phyloP scores from a whole-genome alignment of 2,888 invertebrate species.

The Melinopterus prodromus region DNA sequence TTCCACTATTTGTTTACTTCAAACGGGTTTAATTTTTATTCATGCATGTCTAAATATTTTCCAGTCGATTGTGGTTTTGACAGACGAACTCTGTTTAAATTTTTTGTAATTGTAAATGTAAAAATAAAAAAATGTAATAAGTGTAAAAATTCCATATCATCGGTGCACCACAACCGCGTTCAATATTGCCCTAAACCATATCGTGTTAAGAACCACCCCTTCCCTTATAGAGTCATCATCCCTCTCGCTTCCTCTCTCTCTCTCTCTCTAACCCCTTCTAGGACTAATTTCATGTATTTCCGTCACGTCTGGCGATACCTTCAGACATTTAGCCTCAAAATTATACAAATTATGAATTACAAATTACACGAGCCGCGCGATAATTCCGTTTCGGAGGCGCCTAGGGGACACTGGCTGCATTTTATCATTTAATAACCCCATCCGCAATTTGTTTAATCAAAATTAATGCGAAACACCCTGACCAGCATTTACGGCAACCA shows the following conservation, averaged over 20 bases:
- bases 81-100: no score
- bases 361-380: constrained; percentile 4
- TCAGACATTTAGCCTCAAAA: constrained; percentile 24
- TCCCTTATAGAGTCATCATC: neutral
- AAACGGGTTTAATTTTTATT: no score
- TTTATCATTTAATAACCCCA: neutral
- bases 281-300: constrained; percentile 26
- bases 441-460: neutral
- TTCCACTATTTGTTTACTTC: no score
- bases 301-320: constrained; percentile 30
- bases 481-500: neutral
- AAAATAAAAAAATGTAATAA: no score
- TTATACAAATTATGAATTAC: constrained; percentile 28
- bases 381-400: neutral
- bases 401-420: neutral
- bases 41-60: no score
- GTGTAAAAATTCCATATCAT: neutral
- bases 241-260: neutral
- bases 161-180: neutral
- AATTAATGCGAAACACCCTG: neutral
- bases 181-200: neutral
- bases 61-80: no score
- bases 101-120: no score
- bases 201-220: neutral
- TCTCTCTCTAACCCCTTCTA: neutral